Percentiles rank a stretch among this genome's conserved stretches.
These are phyloP conservation scores for Callionymus lyra DNA, from an alignment of 2,113 vertebrate genomes.

Conservation along the genomic window DNA sequence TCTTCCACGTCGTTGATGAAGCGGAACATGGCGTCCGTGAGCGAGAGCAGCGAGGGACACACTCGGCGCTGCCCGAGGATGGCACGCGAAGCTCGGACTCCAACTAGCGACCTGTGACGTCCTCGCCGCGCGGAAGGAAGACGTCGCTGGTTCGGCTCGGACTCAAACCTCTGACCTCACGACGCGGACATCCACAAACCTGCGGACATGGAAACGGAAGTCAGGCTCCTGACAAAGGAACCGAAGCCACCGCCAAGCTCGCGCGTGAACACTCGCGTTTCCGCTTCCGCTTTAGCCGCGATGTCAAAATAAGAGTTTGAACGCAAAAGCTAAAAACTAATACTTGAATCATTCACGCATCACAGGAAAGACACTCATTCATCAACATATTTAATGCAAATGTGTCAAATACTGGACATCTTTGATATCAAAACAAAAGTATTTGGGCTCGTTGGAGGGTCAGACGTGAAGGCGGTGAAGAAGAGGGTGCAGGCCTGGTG, in stretches of 20 bases:
- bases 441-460: too few relatives aligned
- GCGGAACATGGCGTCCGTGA: conserved; percentile 68
- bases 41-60: conserved; percentile 52
- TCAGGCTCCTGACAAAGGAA: conserved; percentile 68
- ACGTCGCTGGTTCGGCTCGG: conserved; percentile 1
- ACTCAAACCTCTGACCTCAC: conserved; percentile 3
- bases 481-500: too few relatives aligned
- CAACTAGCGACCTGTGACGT: background rate
- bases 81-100: conserved; percentile 12
- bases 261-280: background rate
- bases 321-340: conserved; percentile 30
- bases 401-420: too few relatives aligned
- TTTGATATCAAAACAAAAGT: too few relatives aligned
- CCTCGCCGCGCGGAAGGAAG: background rate
- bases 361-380: too few relatives aligned
- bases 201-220: conserved; percentile 68
- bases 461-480: too few relatives aligned
- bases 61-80: conserved; percentile 33
- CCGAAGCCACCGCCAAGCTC: conserved; percentile 20
- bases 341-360: too few relatives aligned
- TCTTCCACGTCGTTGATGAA: conserved; percentile 72
- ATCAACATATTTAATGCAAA: too few relatives aligned
- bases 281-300: conserved; percentile 1
- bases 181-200: conserved; percentile 49
- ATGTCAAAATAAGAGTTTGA: background rate